Base-by-base conservation (phyloP, 2,113 vertebrate genomes). In the Picathartes gymnocephalus region DNA sequence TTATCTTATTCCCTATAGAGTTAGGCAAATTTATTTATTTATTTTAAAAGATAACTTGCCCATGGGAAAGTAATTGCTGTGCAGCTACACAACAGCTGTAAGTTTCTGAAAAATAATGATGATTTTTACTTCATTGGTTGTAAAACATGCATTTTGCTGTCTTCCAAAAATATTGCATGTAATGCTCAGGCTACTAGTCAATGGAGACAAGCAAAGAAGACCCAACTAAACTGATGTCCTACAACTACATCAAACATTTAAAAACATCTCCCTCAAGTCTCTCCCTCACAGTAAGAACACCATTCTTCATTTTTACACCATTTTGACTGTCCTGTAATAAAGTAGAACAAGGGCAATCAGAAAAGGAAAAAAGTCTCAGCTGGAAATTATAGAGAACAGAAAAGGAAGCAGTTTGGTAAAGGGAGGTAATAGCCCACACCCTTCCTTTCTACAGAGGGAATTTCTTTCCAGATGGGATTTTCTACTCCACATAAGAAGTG, bases 21-120 rank as follows among this genome's bases (percentile, higher is more conserved):
- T 79, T 96, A 92, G 81, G 62, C 40, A 97, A 96, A 97, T 69
- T 76, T 71, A 96, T 95, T 97, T 88, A 92, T 92, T 93, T 96
- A 87, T 97, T 97, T 96, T 80, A 95, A 96, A 96, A 96, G 87
- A 96, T 84, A 97, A 97, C 92, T 94, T 92, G 86, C 94, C 93
- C 88, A 93, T 64, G 78, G 78, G 90, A 96, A 97, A 97, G 92
- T 92, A 95, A 94, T 48, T 60, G 92, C 51, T 88, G 82, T 77
- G 53, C 69, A 95, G 31, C 58, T 84, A 95, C 37, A 86, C 28
- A 74, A 81, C 28, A 6, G 83, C 69, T 95, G 6, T 73, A 60
- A 62, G 10, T 90, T 97, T 95, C 77, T 81, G 39, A 51, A 66
- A 93, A 86, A 90, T 70, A 92, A 91, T 20, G 44, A 73, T 33